phyloP scores from a whole-genome alignment of 1,140 invertebrate genomes.

The Pseudomyrmex pallidus region DNA sequence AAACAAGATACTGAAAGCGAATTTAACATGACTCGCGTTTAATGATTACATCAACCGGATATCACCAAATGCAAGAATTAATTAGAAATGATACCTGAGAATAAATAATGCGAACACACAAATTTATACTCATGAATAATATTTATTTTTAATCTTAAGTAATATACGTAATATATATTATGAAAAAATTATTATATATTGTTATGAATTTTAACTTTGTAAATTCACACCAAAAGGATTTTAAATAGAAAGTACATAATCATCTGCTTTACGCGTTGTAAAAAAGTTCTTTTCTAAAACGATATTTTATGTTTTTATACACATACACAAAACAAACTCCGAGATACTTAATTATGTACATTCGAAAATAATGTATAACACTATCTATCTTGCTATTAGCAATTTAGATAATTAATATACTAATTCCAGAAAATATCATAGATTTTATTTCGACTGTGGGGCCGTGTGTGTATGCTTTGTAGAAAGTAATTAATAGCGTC shows the following conservation, averaged over 20 bases:
- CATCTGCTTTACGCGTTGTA: not conserved
- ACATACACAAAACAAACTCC: not conserved
- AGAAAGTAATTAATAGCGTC: constrained; percentile 69
- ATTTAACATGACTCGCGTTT: constrained; percentile 29
- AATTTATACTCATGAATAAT: not conserved
- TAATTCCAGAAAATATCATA: constrained; percentile 50
- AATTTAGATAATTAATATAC: too few species aligned
- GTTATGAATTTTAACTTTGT: not conserved
- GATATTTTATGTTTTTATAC: not conserved
- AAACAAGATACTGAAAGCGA: constrained; percentile 31
- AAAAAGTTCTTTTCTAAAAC: not conserved
- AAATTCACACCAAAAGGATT: not conserved
- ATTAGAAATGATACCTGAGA: not conserved
- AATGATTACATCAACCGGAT: not conserved
- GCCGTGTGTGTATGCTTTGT: constrained; percentile 47
- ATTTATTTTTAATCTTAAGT: not conserved
- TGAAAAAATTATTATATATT: not conserved
- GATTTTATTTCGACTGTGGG: constrained; percentile 23
- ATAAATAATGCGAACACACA: not conserved
- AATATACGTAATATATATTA: not conserved
- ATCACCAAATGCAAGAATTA: not conserved
- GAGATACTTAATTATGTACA: not conserved
- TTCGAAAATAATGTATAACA: not conserved
- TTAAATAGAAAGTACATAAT: not conserved
- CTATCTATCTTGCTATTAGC: constrained; percentile 29